Conservation (phyloP, 2,113 vertebrate species). For the Ceyx cyanopectus region DNA sequence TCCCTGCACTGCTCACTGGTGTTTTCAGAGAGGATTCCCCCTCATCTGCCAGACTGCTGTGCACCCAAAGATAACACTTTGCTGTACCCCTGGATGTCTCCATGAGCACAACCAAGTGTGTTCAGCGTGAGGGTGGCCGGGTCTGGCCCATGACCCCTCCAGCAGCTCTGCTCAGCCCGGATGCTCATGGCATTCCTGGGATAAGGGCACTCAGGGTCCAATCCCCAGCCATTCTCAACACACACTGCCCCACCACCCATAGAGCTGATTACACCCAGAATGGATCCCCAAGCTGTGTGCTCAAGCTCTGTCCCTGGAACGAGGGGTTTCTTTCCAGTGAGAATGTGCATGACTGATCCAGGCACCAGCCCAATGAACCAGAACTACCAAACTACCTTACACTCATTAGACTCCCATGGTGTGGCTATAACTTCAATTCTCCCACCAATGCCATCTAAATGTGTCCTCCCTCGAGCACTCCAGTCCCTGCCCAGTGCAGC, state of each 20-base stretch:
- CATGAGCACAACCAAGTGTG: rapidly evolving
- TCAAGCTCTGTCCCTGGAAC: neutral
- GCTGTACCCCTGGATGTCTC: neutral
- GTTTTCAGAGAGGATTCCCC: neutral
- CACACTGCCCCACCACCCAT: rapidly evolving
- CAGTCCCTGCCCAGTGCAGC: neutral
- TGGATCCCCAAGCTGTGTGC: rapidly evolving
- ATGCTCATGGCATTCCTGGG: rapidly evolving
- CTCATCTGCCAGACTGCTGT: rapidly evolving
- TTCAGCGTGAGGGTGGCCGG: rapidly evolving
- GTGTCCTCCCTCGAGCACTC: rapidly evolving
- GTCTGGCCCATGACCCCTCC: neutral
- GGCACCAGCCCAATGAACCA: neutral
- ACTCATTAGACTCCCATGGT: rapidly evolving
- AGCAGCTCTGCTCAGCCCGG: neutral
- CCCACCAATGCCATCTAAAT: rapidly evolving
- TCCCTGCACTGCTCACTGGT: neutral
- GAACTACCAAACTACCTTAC: rapidly evolving
- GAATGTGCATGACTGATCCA: no score
- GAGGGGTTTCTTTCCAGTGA: neutral
- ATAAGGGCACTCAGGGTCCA: rapidly evolving
- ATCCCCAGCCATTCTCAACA: neutral
- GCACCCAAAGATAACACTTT: rapidly evolving
- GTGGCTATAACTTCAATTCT: neutral
- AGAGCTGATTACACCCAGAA: rapidly evolving